Percentiles rank a stretch among this genome's conserved stretches.
Conservation (phyloP, 2,113 vertebrate genomes). For the Hassar affinis region DNA sequence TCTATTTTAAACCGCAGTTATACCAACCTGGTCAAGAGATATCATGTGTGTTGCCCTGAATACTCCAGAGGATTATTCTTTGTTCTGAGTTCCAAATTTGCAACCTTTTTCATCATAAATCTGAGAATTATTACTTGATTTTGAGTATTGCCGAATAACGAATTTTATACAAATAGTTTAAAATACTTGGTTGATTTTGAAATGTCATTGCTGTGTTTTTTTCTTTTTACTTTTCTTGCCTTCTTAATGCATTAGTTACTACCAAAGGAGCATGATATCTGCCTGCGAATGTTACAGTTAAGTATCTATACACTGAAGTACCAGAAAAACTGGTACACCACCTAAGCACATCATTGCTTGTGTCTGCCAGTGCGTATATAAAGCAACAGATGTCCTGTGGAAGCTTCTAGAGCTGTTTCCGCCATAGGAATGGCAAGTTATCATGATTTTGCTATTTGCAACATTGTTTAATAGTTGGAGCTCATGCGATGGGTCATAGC, state of each 20-base stretch:
- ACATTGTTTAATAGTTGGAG: too few species aligned
- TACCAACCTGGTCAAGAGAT: slow-evolving; percentile 12
- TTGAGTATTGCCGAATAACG: background rate
- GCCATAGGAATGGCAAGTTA: too few species aligned
- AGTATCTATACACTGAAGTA: background rate
- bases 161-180: background rate
- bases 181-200: background rate
- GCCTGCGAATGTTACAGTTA: background rate
- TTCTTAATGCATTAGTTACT: slow-evolving; percentile 29
- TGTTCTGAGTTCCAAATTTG: background rate
- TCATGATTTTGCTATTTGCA: too few species aligned
- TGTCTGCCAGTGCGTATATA: too few species aligned
- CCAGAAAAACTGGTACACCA: too few species aligned
- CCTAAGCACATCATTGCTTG: too few species aligned
- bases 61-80: slow-evolving; percentile 10
- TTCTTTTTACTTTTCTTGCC: background rate
- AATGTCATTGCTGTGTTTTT: background rate
- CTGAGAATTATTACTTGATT: background rate
- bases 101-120: background rate
- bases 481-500: too few species aligned
- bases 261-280: slow-evolving; percentile 6
- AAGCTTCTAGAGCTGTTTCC: too few species aligned
- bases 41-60: background rate
- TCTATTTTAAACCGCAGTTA: slow-evolving; percentile 33
- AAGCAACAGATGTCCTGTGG: too few species aligned